Evolutionary conservation across 1,140 invertebrate genomes (phyloP).

Genomic region (Amyelois transitella): DNA sequence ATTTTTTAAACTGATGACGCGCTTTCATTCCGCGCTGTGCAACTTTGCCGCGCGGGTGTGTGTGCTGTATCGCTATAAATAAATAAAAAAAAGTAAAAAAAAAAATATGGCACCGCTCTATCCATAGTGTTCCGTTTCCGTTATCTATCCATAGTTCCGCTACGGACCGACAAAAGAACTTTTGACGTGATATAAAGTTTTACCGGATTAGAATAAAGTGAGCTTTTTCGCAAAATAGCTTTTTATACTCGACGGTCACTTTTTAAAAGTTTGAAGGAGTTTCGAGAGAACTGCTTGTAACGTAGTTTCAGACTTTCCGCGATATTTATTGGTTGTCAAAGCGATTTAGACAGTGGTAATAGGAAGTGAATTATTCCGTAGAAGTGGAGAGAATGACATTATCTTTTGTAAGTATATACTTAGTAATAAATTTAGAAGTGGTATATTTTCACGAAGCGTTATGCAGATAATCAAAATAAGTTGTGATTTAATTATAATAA

Average conservation of each 20-base stretch:
- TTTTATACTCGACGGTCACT: slow-evolving; percentile 13
- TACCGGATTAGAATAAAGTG: slow-evolving; percentile 13
- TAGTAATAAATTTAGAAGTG: not conserved
- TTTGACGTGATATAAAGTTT: slow-evolving; percentile 34
- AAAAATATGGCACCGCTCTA: slow-evolving; percentile 55
- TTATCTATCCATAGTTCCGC: slow-evolving; percentile 44
- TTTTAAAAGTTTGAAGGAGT: slow-evolving; percentile 42
- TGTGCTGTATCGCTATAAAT: slow-evolving; percentile 63
- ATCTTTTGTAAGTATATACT: slow-evolving; percentile 66
- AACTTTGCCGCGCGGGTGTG: slow-evolving; percentile 67
- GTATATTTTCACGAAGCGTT: no score
- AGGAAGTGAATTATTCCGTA: slow-evolving; percentile 31
- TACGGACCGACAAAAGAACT: slow-evolving; percentile 41
- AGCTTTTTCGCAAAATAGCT: slow-evolving; percentile 8
- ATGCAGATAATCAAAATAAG: no score
- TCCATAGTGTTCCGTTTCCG: slow-evolving; percentile 63
- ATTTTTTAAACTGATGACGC: slow-evolving; percentile 77
- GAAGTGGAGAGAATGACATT: slow-evolving; percentile 65
- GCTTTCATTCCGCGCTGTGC: slow-evolving; percentile 75
- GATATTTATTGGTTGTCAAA: slow-evolving; percentile 2
- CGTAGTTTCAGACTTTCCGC: slow-evolving; percentile 4
- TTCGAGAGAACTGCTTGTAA: slow-evolving; percentile 24
- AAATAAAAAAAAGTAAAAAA: slow-evolving; percentile 62
- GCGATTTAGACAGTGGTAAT: slow-evolving; percentile 24
- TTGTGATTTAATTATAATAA: no score